Base-by-base conservation (phyloP, 2,797 vertebrate genomes). In the Propithecus perrieri region DNA sequence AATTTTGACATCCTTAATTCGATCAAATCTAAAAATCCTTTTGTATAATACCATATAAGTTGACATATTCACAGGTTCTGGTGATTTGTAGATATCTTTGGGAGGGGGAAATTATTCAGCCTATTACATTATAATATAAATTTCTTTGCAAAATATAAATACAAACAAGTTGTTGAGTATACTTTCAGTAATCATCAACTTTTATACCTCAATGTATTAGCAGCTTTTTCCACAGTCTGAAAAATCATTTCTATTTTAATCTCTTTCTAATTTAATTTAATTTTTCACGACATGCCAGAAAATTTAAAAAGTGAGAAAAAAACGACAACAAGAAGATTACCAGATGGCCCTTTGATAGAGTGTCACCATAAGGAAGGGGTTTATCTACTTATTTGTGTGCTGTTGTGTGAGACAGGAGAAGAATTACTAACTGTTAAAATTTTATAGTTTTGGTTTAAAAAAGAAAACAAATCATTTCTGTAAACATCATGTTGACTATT, bases 371-470 rank as follows among this genome's bases (percentile, higher is more conserved):
- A 83, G 43, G 41, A 83, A 84, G 59, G 28, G 69, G 55, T 72
- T 93, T 78, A 74, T 94, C 79, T 65, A 84, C 75, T 87, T 96
- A 94, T 94, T 94, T 89, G 33, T 81, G 33, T 71, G 38, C 46
- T 65, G 15, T 75, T 63, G 74, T 94, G 94, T 88, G 96, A 94
- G 85, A 97, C 85, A 50, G 48, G 22, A 81, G 67, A 94, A 89
- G 91, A 81, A 65, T 43, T 67, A 76, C 57, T 43, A 84, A 53
- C 28, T 79, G 22, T 91, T 88, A 83, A 86, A 86, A 86, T 17
- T 38, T 48, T 41, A 9, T 57, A 89, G 46, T n/a, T 85, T 81
- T 12, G 11, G 1, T 78, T 86, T 80, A n/a, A 80, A 84, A 78
- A 78, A 10, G 83, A n/a, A 71, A 71, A 35, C 22, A 57, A 5